phyloP scores from a whole-genome alignment of 2,888 invertebrate species.

The Sphecodes monilicornis region DNA sequence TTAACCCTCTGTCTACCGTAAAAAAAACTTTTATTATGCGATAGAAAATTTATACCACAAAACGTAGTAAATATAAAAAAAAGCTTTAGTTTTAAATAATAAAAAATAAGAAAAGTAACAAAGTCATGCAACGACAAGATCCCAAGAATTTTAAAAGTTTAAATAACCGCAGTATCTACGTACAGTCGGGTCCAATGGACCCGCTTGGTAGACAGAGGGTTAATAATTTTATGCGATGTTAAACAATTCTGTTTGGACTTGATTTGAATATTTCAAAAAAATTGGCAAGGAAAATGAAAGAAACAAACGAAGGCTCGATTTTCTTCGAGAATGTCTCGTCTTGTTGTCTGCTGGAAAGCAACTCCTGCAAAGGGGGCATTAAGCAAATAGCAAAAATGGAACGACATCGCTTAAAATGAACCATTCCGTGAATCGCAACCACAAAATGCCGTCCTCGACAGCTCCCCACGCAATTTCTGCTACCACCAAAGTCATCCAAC shows the following conservation, averaged over 20 bases:
- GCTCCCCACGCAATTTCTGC: neutral
- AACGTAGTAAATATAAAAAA: no score
- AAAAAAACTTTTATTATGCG: no score
- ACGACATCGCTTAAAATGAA: neutral
- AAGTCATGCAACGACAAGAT: no score
- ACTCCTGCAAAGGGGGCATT: neutral
- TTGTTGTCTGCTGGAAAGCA: neutral
- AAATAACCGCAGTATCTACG: no score
- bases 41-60: no score
- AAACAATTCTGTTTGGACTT: neutral
- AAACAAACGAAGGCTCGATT: constrained; percentile 29
- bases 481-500: neutral
- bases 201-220: no score
- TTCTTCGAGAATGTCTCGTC: neutral
- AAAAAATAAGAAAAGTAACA: no score
- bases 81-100: no score
- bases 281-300: neutral
- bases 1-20: no score
- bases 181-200: no score
- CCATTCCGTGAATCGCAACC: neutral
- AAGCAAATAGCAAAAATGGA: neutral
- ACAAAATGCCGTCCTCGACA: neutral
- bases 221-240: no score
- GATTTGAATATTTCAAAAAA: neutral
- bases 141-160: no score